phyloP scores from a whole-genome alignment of 1,140 invertebrate species.

The Pomacea maculata region DNA sequence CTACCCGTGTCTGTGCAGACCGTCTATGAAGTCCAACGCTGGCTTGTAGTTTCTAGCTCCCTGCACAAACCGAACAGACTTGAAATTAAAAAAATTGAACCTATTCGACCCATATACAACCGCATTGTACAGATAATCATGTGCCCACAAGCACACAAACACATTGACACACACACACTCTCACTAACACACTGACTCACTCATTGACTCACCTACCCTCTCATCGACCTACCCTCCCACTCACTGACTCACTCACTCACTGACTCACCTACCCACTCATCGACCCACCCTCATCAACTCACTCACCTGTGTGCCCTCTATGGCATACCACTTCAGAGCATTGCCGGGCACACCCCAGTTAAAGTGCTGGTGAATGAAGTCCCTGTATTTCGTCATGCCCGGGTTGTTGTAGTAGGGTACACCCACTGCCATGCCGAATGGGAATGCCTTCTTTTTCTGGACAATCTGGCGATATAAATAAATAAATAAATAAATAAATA shows the following conservation, averaged over 20 bases:
- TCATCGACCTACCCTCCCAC: neutral
- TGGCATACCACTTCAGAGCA: conserved; percentile 36
- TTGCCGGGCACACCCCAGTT: conserved; percentile 40
- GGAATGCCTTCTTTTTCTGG: conserved; percentile 18
- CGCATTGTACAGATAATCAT: neutral
- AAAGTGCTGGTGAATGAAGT: conserved; percentile 38
- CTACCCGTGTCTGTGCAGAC: conserved; percentile 10
- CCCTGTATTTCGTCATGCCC: conserved; percentile 25
- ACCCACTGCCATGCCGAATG: conserved; percentile 18
- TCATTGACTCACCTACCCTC: neutral
- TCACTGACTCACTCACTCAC: neutral
- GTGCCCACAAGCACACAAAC: neutral
- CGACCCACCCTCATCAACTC: neutral
- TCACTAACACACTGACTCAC: neutral
- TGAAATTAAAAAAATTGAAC: no score
- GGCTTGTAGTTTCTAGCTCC: conserved; percentile 2
- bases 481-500: no score
- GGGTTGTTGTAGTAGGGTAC: conserved; percentile 2
- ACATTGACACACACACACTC: conserved; percentile 5
- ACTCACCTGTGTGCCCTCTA: conserved; percentile 21
- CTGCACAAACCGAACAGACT: neutral
- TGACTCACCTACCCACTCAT: neutral
- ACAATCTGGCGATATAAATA: neutral
- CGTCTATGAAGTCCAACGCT: conserved; percentile 13
- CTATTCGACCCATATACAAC: neutral